Conservation (phyloP, 1,140 invertebrate genomes). For the Sarcophaga bullata region DNA sequence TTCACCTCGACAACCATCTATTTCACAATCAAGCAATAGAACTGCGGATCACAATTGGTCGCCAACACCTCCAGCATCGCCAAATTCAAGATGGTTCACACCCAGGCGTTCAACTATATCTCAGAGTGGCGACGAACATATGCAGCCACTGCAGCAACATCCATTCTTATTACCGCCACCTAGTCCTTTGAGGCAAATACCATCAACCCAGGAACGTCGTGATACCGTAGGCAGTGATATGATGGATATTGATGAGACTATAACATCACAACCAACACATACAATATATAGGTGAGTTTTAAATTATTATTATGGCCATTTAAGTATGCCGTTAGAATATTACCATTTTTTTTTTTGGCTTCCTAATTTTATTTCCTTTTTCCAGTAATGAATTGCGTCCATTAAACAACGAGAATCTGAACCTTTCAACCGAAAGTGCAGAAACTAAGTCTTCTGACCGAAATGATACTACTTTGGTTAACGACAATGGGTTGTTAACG, state of each 20-base stretch:
- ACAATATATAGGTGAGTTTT: neutral
- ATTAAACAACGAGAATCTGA: neutral
- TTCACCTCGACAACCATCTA: neutral
- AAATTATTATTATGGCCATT: neutral
- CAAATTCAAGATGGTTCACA: constrained; percentile 43
- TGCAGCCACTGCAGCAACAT: neutral
- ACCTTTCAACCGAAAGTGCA: constrained; percentile 14
- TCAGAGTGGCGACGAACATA: neutral
- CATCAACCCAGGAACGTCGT: constrained; percentile 20
- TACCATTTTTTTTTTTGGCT: neutral
- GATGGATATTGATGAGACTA: constrained; percentile 46
- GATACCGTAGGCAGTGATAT: constrained; percentile 43
- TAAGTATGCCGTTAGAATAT: neutral
- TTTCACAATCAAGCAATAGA: constrained; percentile 19
- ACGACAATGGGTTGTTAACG: neutral
- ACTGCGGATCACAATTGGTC: constrained; percentile 52
- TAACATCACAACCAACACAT: constrained; percentile 30
- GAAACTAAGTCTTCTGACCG: neutral
- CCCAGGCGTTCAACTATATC: constrained; percentile 9
- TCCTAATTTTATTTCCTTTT: neutral
- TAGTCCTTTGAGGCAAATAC: neutral
- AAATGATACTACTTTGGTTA: neutral
- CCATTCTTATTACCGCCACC: neutral
- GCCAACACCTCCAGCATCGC: constrained; percentile 59
- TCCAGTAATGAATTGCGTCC: neutral